Conservation (phyloP, 2,113 vertebrate genomes). For the Atlantisia rogersi region DNA sequence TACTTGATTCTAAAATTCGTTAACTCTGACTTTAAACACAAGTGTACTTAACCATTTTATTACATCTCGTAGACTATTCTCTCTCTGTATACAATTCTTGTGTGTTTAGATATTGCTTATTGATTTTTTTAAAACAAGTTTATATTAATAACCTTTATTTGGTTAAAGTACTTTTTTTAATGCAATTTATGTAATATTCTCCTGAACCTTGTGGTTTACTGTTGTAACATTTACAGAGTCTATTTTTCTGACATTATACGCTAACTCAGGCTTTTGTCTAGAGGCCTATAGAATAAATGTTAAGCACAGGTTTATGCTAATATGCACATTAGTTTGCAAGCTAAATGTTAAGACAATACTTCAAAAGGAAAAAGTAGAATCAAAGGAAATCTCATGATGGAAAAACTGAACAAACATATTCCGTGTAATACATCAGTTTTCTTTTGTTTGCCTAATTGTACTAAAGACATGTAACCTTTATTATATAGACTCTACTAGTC, state of each 20-base stretch:
- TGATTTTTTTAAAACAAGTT: background rate
- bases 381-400: conserved; percentile 32
- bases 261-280: conserved; percentile 68
- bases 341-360: conserved; percentile 69
- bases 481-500: background rate
- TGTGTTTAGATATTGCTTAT: background rate
- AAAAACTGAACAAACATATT: conserved; percentile 43
- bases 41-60: background rate
- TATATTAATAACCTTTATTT: background rate
- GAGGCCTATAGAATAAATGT: conserved; percentile 75
- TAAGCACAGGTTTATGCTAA: conserved; percentile 75
- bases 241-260: conserved; percentile 65
- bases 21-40: background rate
- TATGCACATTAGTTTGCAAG: conserved; percentile 55
- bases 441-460: background rate
- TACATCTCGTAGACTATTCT: background rate
- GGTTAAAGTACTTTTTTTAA: background rate
- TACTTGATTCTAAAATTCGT: background rate
- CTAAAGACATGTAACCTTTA: background rate
- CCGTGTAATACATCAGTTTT: background rate
- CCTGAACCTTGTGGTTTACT: conserved; percentile 49
- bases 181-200: background rate
- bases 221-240: conserved; percentile 66
- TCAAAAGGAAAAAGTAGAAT: conserved; percentile 49
- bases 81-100: background rate